Base-by-base conservation (phyloP, 2,888 invertebrate genomes). In the Endomychus coccineus region DNA sequence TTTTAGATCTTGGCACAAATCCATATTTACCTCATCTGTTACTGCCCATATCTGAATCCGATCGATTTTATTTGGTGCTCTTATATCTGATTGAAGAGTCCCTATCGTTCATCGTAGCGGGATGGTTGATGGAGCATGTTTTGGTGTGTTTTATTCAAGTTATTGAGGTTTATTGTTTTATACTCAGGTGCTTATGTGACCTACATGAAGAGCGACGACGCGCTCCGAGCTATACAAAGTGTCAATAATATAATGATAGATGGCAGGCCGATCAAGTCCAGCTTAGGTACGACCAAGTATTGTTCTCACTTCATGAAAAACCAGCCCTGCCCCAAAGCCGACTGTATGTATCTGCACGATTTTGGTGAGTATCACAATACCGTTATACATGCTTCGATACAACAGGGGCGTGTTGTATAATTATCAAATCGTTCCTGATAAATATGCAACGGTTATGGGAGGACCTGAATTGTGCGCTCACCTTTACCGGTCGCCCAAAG, bases 261-360 rank as follows among this genome's bases (percentile, higher is more conserved):
- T 70, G 94, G 94, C 29, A 77, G 96, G 56, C 84, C 89, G 54
- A 80, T 99, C 54, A 97, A 97, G 74, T 95, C 96, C 50, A 95
- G 95, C 54, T 75, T 98, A 52, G 98, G 98, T 47, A 99, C 98
- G 54, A 99, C 98, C 56, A 98, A 98, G 74, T 98, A 98, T 71
- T 98, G 98, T 77, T 96, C 96, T 66, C 94, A 96, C 72, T 98
- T 97, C 69, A 88, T 98, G 82, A 89, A 94, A 68, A 95, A 95
- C 71, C 89, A 92, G 68, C 81, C 87, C 55, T 98, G 98, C 70
- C 95, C 95, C 39, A 98, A 98, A 73, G 78, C 85, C 46, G 97
- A 98, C 71, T 98, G 98, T 74, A 99, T 98, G 97, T 98, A 98
- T 73, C 78, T 98, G 59, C 98, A 99, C 73, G 97, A 98, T 66